Evolutionary conservation across 1,140 invertebrate genomes (phyloP).

Genomic region (Aphaenogaster floridana): DNA sequence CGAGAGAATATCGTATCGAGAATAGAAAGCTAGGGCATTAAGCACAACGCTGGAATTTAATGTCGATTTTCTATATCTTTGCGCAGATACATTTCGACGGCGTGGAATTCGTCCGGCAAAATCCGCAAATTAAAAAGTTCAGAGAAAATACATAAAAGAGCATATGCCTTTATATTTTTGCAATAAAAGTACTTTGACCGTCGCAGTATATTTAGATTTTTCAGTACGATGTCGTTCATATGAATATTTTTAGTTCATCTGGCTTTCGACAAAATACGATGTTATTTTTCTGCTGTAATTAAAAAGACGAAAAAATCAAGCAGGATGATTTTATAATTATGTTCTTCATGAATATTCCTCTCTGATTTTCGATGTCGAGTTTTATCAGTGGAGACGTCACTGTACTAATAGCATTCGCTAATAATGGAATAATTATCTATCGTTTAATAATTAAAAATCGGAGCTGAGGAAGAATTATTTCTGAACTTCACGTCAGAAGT

Average conservation of each 20-base stretch:
- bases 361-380: not conserved
- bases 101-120: not conserved
- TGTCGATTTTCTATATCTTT: constrained; percentile 19
- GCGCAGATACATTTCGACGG: not conserved
- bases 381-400: not conserved
- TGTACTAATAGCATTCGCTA: not conserved
- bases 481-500: not conserved
- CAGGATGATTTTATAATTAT: not conserved
- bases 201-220: not conserved
- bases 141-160: not conserved
- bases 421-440: not conserved
- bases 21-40: constrained; percentile 17
- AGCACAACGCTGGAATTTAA: constrained; percentile 31
- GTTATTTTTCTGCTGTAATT: not conserved
- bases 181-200: constrained; percentile 1
- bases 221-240: not conserved
- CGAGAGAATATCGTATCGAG: constrained; percentile 14
- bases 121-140: constrained; percentile 14
- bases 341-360: not conserved
- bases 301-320: not conserved
- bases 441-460: not conserved
- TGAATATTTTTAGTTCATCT: constrained; percentile 11
- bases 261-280: not conserved
- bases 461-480: not conserved
- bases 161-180: not conserved